Evolutionary conservation across 2,797 vertebrate species (phyloP), one percentile per base, ranked within the genome.

Genomic region (Sebastes oblongus): DNA sequence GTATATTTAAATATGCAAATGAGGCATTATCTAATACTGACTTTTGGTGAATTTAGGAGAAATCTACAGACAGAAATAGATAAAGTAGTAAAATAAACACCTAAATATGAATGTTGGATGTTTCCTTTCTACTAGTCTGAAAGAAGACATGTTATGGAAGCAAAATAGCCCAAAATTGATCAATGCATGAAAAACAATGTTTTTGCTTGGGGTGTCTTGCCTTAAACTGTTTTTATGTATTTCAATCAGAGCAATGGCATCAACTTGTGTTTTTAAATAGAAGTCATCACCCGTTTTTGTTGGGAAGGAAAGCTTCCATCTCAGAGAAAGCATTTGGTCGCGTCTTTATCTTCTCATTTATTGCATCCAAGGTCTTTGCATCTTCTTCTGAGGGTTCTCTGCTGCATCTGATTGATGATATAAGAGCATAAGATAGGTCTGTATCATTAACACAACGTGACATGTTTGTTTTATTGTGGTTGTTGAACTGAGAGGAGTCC

Each of bases 301-400:
- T 97, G 11, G 98, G 98, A 91, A 99, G 95, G 55, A 97, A 99
- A 50, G 97, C 92, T 80, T 99, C 98, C 98, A 99, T 99, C 89
- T 99, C 97, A 25, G 95, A 96, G 87, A 98, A 97, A 22, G 94
- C 83, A 0, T 94, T 96, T 76, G 96, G 96, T 74, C 95, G 92
- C 8, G 95, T 96, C 80, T 96, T 97, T 61, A 99, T 96, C 70
- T 96, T 94, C 79, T 89, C 94, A 88, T 96, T 95, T 8, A 98
- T 96, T 76, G 96, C 95, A 52, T 92, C 91, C 3, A 96, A 72
- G 6, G 88, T 88, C 1, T 75, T 75, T 1, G 66, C 18, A 27
- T 96, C 93, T n/a, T 95, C 95, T 0, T 88, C 90, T 2, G 90
- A 87, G 2, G 83, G 54, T 1, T 87, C 90, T 76, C 86, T 83